Evolutionary conservation across 2,113 vertebrate genomes (phyloP), one percentile per base, ranked within the genome.

Genomic region (Hemicordylus capensis): DNA sequence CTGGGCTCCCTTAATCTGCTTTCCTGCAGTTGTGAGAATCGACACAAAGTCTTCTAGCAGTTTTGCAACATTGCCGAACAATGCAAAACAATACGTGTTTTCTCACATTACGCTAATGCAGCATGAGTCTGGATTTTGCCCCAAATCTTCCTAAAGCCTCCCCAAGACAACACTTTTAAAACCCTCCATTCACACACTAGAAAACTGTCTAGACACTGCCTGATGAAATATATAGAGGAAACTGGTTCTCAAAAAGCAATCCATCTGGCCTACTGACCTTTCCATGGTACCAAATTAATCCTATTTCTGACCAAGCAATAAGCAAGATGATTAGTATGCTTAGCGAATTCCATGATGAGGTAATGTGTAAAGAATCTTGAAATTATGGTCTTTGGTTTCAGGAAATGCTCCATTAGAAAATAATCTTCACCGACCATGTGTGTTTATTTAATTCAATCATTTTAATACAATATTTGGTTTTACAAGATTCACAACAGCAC

Each of bases 291-390:
- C 88, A 69, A 37, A 76, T 42, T 90, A 91, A 90, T 92, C 90
- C 73, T 88, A 69, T 54, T 54, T 95, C 89, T 87, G 66, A 80
- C 28, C 82, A 69, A 88, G 78, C 64, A 84, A 89, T 76, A 88
- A 70, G 74, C 78, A 90, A 89, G 67, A 86, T 44, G 74, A 81
- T 89, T 87, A 87, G 37, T 84, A 77, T 88, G 61, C 74, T 88
- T 84, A 81, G 48, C 89, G 26, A 79, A 86, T 88, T 73, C 88
- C 86, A 58, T 76, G 56, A 83, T 91, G 84, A 93, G 69, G 58
- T 59, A 39, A 90, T 78, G 76, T 72, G 88, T 85, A 85, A 86
- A 85, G 26, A 85, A 92, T 87, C 77, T 88, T 11, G 46, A 90
- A 26, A 64, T 88, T 83, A 88, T 83, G 81, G 84, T 73, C 76